phyloP scores from a whole-genome alignment of 1,140 invertebrate species.

The Philopotamus ludificatus region DNA sequence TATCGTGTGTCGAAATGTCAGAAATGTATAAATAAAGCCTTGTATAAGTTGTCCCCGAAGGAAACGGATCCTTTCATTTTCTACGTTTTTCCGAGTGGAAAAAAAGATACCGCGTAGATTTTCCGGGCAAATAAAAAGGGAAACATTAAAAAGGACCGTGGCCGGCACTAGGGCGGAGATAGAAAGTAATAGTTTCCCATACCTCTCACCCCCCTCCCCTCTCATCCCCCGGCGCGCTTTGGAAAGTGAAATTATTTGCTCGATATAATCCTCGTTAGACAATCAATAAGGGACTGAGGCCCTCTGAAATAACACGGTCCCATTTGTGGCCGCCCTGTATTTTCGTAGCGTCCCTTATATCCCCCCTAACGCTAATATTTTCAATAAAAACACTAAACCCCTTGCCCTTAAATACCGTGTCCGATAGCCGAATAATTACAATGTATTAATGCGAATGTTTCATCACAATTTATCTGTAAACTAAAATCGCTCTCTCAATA shows the following conservation, averaged over 20 bases:
- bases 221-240: too few relatives aligned
- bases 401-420: too few relatives aligned
- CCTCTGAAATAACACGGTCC: conserved; percentile 31
- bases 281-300: conserved; percentile 28
- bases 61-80: conserved; percentile 5
- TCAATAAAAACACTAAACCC: conserved; percentile 16
- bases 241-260: conserved; percentile 21
- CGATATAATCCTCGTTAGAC: conserved; percentile 31
- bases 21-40: not conserved
- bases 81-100: not conserved
- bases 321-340: too few relatives aligned
- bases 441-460: too few relatives aligned
- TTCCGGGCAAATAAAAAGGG: conserved; percentile 20
- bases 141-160: conserved; percentile 11
- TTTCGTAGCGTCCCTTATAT: too few relatives aligned
- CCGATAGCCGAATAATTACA: too few relatives aligned
- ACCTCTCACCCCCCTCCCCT: too few relatives aligned
- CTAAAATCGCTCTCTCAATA: too few relatives aligned
- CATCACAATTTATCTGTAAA: too few relatives aligned
- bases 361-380: conserved; percentile 14
- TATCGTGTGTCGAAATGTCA: not conserved
- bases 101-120: conserved; percentile 1
- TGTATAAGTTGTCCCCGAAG: conserved; percentile 6
- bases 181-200: conserved; percentile 4
- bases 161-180: not conserved